phyloP scores from a whole-genome alignment of 2,797 vertebrate genomes.

The Oreochromis mossambicus region DNA sequence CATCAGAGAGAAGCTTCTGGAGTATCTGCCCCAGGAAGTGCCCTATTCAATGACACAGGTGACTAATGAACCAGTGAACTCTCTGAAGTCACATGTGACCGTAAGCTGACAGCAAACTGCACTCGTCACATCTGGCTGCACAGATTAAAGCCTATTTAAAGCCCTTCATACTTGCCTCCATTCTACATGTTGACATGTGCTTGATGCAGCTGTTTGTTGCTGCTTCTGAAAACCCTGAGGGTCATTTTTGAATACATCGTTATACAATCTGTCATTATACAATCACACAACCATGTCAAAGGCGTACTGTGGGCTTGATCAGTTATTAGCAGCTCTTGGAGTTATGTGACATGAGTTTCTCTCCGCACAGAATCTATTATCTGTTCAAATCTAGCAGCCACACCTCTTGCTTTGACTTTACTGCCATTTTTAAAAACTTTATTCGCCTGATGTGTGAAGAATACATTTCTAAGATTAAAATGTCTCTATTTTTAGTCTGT shows the following conservation, averaged over 20 bases:
- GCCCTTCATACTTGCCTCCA: background rate
- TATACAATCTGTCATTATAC: background rate
- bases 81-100: background rate
- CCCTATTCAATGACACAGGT: slow-evolving; percentile 89
- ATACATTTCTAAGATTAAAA: background rate
- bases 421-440: background rate
- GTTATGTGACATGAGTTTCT: background rate
- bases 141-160: background rate
- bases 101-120: background rate
- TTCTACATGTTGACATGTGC: background rate
- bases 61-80: background rate
- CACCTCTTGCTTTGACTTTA: background rate
- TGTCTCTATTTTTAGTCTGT: slow-evolving; percentile 71
- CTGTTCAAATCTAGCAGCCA: background rate
- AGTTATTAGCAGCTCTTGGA: background rate
- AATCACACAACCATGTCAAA: background rate
- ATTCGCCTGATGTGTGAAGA: background rate
- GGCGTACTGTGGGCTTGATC: background rate
- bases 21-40: slow-evolving; percentile 88
- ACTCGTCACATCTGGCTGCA: background rate
- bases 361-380: background rate
- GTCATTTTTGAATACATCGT: background rate
- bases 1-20: slow-evolving; percentile 88
- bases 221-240: background rate
- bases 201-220: background rate